These are phyloP conservation scores for Selenia dentaria DNA, from an alignment of 2,888 invertebrate species.

Conservation along the genomic window DNA sequence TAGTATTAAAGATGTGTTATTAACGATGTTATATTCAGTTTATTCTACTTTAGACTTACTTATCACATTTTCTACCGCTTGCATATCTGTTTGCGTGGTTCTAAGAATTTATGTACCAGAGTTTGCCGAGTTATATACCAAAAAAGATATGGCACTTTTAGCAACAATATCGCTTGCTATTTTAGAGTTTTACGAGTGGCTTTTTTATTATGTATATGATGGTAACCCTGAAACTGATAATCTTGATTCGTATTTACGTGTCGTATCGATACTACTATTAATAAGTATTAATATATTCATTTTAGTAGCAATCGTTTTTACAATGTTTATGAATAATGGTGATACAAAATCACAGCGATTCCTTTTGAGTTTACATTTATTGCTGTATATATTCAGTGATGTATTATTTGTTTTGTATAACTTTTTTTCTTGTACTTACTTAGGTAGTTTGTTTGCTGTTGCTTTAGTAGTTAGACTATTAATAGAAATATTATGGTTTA, in stretches of 20 bases:
- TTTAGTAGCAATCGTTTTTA: not conserved
- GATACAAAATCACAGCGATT: not conserved
- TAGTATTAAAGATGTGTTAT: too few species aligned
- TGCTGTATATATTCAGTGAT: constrained; percentile 7
- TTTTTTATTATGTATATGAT: constrained; percentile 3
- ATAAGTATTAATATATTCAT: constrained; percentile 3
- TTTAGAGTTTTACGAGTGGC: constrained; percentile 6
- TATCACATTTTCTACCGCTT: constrained; percentile 2
- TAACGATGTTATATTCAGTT: not conserved
- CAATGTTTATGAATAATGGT: not conserved
- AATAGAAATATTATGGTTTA: constrained; percentile 8
- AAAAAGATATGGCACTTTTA: constrained; percentile 6
- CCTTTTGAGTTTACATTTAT: constrained; percentile 1
- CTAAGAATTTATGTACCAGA: constrained; percentile 9
- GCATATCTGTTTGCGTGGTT: not conserved
- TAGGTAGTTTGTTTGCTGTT: constrained; percentile 2
- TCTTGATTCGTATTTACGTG: constrained; percentile 6
- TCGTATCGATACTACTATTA: constrained; percentile 2
- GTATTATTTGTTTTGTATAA: constrained; percentile 10
- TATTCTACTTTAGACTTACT: constrained; percentile 13
- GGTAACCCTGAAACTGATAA: not conserved
- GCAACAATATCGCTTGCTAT: constrained; percentile 1
- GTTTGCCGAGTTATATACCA: constrained; percentile 9
- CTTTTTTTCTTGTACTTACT: not conserved
- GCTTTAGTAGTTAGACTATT: constrained; percentile 4